Evolutionary conservation across 2,797 vertebrate genomes (phyloP).

Genomic region (Neolamprologus multifasciatus): DNA sequence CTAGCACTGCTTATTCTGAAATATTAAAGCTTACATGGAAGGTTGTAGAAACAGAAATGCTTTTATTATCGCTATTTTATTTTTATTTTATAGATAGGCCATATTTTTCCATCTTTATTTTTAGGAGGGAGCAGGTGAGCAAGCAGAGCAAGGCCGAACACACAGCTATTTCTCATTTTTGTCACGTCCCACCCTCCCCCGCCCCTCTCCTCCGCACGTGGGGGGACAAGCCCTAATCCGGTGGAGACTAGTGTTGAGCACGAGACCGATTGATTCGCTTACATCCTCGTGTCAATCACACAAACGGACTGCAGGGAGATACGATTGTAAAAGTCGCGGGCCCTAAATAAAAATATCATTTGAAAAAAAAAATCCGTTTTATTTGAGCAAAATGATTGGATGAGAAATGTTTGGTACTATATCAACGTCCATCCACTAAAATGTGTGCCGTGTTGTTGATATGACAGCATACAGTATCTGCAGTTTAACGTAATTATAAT

Average conservation of each 20-base stretch:
- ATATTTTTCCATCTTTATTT: background rate
- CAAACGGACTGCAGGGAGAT: background rate
- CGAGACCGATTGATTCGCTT: slow-evolving; percentile 54
- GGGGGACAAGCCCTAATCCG: slow-evolving; percentile 44
- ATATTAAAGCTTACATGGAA: background rate
- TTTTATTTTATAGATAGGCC: background rate
- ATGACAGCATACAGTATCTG: background rate
- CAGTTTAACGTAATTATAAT: background rate
- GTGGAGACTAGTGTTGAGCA: slow-evolving; percentile 39
- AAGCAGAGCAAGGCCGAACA: background rate
- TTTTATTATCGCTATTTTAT: background rate
- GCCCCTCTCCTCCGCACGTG: slow-evolving; percentile 13
- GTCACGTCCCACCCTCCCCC: slow-evolving; percentile 17
- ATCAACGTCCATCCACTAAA: background rate
- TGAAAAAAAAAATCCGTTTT: background rate
- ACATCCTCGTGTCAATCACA: slow-evolving; percentile 40
- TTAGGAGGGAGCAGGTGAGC: background rate
- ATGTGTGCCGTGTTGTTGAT: background rate
- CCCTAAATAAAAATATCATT: background rate
- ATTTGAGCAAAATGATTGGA: background rate
- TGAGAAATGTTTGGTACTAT: background rate
- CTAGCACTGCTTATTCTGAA: background rate
- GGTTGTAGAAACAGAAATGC: background rate
- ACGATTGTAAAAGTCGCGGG: background rate
- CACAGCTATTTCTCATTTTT: slow-evolving; percentile 26